Evolutionary conservation across 2,113 vertebrate genomes (phyloP), one percentile per base, ranked within the genome.

Genomic region (Austrofundulus limnaeus): DNA sequence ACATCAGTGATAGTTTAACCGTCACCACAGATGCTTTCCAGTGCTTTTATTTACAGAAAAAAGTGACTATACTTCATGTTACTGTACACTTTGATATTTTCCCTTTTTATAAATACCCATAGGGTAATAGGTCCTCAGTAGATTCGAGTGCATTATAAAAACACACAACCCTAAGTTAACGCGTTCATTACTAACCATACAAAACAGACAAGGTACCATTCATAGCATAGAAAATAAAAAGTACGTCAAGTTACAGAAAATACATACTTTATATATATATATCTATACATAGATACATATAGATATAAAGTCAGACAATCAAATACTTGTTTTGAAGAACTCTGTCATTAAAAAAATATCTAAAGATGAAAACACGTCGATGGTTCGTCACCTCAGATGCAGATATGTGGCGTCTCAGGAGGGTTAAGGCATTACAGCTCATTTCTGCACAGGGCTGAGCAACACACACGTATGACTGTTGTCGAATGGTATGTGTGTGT

Each of bases 111-210:
- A 96, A 94, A 97, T 99, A 99, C 97, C 96, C 97, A 98, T 95
- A 98, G 97, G 97, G 97, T 98, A 98, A 98, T 96, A 96, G 93
- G 95, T 95, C 96, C 95, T 96, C 93, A 93, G 94, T 94, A 94
- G 93, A 93, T 93, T 92, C 91, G 94, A 95, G 94, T 97, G 95
- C 85, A 91, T 96, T 93, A 93, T 94, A 95, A 94, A n/a, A 95
- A 96, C 94, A 97, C 94, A 96, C 94, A 95, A 95, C 94, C 89
- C 95, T 95, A 95, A 94, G 95, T 99, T 98, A 98, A 96, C 94
- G 90, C 80, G 87, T 92, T 89, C 90, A 92, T 87, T 70, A 83
- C 88, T 91, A 90, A 80, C 75, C 79, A 88, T 89, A 92, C 83
- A 87, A 91, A 90, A 91, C 82, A 75, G 66, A 87, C 73, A 83